Percentiles rank a stretch among this genome's conserved stretches.
Conservation (phyloP, 2,797 vertebrate species). For the Muraenolepis orangiensis region DNA sequence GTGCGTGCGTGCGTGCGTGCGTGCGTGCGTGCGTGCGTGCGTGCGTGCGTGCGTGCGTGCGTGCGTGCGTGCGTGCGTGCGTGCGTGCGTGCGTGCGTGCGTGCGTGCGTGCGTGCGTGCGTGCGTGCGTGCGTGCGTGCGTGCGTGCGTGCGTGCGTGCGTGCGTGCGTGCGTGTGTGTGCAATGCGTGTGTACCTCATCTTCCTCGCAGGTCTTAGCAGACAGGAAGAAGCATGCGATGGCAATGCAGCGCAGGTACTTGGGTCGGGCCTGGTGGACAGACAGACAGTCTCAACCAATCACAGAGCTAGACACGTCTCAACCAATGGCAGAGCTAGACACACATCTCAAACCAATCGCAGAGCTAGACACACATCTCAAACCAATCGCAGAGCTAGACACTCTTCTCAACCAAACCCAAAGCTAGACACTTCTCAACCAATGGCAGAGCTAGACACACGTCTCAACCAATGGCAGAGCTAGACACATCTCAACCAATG, state of each 20-base stretch:
- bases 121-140: too few species aligned
- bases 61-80: background rate
- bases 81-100: too few species aligned
- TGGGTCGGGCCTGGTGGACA: conserved; percentile 72
- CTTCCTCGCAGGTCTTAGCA: conserved; percentile 93
- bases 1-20: too few species aligned
- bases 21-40: background rate
- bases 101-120: background rate
- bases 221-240: conserved; percentile 96
- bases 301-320: background rate
- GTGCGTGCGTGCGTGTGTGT: background rate
- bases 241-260: conserved; percentile 96
- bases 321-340: background rate
- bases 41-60: too few species aligned
- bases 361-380: background rate
- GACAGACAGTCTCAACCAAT: background rate
- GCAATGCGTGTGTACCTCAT: conserved; percentile 88
- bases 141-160: background rate
- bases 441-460: background rate
- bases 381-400: background rate
- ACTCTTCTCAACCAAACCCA: background rate
- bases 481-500: background rate
- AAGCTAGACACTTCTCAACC: background rate
- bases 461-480: background rate
- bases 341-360: background rate